phyloP scores from a whole-genome alignment of 2,888 invertebrate species.

The Ormyrus pomaceus region DNA sequence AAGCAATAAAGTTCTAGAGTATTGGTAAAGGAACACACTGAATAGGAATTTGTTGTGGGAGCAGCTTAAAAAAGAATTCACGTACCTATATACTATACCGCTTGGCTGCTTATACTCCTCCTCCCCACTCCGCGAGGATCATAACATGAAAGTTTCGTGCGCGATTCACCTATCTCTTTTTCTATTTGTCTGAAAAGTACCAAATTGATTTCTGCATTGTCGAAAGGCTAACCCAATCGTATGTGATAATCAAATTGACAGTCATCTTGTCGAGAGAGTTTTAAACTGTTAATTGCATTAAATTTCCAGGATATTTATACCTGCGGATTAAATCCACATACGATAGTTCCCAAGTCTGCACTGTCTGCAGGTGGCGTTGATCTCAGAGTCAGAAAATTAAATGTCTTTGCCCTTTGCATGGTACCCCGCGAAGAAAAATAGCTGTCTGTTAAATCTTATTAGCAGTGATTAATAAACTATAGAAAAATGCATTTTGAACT shows the following conservation, averaged over 20 bases:
- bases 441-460: too few relatives aligned
- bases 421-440: not conserved
- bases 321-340: too few relatives aligned
- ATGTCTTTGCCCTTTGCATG: slow-evolving; percentile 19
- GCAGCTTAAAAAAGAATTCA: slow-evolving; percentile 26
- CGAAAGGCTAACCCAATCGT: not conserved
- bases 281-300: not conserved
- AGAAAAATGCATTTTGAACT: too few relatives aligned
- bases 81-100: not conserved
- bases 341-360: not conserved
- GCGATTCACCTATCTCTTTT: not conserved
- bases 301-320: not conserved
- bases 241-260: not conserved
- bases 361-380: slow-evolving; percentile 27
- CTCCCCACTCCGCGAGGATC: not conserved
- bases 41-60: slow-evolving; percentile 19
- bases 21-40: not conserved
- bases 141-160: slow-evolving; percentile 4
- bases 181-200: not conserved
- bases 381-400: slow-evolving; percentile 16
- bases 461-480: too few relatives aligned
- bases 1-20: too few relatives aligned
- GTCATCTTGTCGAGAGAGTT: not conserved
- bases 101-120: slow-evolving; percentile 10
- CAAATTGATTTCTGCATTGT: not conserved